These are phyloP conservation scores for Leptothorax acervorum DNA, from an alignment of 2,888 invertebrate genomes.

Conservation along the genomic window DNA sequence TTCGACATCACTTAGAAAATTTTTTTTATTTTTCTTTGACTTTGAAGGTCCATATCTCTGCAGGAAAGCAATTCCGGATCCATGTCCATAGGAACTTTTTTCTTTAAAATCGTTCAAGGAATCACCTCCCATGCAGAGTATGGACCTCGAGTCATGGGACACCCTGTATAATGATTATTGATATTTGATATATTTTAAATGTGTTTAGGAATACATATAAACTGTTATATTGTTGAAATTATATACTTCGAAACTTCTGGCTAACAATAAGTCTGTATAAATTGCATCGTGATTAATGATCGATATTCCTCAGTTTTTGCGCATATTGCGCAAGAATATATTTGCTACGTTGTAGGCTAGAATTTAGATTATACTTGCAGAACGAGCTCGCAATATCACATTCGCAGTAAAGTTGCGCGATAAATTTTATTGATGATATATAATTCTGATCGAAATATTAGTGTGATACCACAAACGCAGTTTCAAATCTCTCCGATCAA, in stretches of 20 bases:
- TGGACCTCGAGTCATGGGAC: no score
- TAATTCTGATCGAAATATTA: not conserved
- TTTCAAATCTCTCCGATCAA: not conserved
- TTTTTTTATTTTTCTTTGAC: no score
- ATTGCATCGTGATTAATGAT: not conserved
- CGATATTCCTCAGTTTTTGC: not conserved
- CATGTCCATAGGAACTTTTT: no score
- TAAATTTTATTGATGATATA: not conserved
- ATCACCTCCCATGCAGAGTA: no score
- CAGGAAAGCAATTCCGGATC: no score
- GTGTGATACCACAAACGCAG: not conserved
- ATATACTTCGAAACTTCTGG: not conserved
- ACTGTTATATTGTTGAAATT: not conserved
- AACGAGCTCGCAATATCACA: not conserved
- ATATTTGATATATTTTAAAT: not conserved
- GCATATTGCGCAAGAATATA: not conserved
- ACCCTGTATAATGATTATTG: no score
- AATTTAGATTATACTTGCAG: conserved; percentile 4
- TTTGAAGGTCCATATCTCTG: no score
- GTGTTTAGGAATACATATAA: not conserved
- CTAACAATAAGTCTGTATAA: not conserved
- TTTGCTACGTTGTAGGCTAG: conserved; percentile 1
- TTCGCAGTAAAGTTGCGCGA: not conserved
- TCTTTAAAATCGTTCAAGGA: no score
- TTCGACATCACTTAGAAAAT: no score